Evolutionary conservation across 30 jellyfish, hydroid and myxozoan genomes (phyloP).

Genomic region (Aurelia aurita): DNA sequence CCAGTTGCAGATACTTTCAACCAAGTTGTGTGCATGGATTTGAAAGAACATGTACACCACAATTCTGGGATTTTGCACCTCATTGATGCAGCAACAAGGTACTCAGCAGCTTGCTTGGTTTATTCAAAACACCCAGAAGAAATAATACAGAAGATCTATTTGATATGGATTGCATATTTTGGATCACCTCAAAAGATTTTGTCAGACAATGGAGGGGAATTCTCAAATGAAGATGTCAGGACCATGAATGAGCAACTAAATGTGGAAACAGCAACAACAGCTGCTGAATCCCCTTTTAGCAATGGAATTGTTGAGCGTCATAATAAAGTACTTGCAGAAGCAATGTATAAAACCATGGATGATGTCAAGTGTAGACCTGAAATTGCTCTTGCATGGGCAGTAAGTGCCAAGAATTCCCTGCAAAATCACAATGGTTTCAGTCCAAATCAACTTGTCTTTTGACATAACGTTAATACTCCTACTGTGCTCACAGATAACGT

Average conservation of each 20-base stretch:
- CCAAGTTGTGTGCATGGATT: constrained; percentile 39
- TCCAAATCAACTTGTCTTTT: too few species aligned
- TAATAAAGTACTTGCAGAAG: not conserved
- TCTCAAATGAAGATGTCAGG: not conserved
- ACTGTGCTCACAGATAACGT: too few species aligned
- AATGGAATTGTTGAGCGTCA: constrained; percentile 31
- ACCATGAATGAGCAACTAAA: not conserved
- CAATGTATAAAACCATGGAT: constrained; percentile 18
- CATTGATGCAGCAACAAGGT: constrained; percentile 20
- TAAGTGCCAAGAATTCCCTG: constrained; percentile 33
- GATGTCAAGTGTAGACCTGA: constrained; percentile 16
- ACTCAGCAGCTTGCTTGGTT: not conserved
- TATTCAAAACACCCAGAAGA: not conserved
- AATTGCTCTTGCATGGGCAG: constrained; percentile 44
- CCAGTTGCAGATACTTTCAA: constrained; percentile 28
- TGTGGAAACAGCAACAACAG: not conserved
- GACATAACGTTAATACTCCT: too few species aligned
- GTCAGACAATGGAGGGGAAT: constrained; percentile 33
- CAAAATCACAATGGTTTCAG: not conserved
- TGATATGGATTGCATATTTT: not conserved
- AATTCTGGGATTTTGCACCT: not conserved
- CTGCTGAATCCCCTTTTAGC: constrained; percentile 25
- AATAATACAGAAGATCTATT: not conserved
- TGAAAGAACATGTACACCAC: not conserved
- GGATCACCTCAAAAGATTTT: not conserved